Base-by-base conservation (phyloP, 2,888 invertebrate genomes). In the Leptogaster cylindrica region DNA sequence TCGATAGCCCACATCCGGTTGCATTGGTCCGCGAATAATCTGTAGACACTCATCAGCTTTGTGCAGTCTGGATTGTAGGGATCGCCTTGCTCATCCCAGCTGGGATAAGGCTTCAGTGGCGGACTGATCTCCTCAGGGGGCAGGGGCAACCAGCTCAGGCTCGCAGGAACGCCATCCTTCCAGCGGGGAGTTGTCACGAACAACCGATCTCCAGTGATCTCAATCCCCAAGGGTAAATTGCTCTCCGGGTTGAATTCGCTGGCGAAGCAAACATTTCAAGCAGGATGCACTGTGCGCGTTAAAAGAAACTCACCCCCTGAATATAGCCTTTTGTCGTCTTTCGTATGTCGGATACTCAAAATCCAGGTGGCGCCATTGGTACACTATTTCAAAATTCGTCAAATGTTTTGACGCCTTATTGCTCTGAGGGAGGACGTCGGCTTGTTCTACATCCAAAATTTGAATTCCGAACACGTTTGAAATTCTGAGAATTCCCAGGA, bases 1-100 rank as follows among this genome's bases (percentile, higher is more conserved):
- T 93, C 92, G 68, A 93, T 81, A 0, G 91, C 85, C 92, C 92
- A 93, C 3, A 93, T 81, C 36, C 91, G 85, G 51, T 88, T 87
- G 72, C 93, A 93, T 0, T 84, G 82, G 77, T 93, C 93, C 0
- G 88, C 86, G 73, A 86, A 86, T 48, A 91, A 82, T 20, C 93
- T 84, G 75, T 92, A 92, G 1, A 92, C 91, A 1, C 92, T 92
- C 0, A 89, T 89, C 33, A 92, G 78, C 33, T 89, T 87, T 2
- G 84, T 83, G 74, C 92, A 92, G 66, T 86, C 83, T 0, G 78
- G 76, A 50, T 74, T 75, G 14, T 77, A 74, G 0, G 79, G 77
- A 72, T 77, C 75, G 2, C 78, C 76, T 65, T 81, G 81, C 3
- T 75, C 74, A 8, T 74, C 72, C 92, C 92, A 92, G 73, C 85